Evolutionary conservation across 2,888 invertebrate species (phyloP), one percentile per base, ranked within the genome.

Genomic region (Harpalus rubripes): DNA sequence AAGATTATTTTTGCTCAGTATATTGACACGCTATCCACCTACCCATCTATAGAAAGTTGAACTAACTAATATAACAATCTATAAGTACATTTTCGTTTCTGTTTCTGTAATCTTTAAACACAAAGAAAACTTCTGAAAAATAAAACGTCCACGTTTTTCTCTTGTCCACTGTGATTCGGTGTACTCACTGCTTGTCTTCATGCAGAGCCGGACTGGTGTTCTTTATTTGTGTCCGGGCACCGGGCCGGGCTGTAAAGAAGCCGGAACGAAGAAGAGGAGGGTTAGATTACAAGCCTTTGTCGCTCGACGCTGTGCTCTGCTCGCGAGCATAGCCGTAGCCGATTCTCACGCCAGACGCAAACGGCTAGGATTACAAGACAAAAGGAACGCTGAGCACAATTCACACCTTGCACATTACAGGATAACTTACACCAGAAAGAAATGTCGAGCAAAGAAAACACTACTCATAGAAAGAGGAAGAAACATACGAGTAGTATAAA

Each of bases 211-310:
- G 44, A 52, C 44, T 8, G 44, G 8, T 12, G 10, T 8, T 12
- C 68, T 68, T 68, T 68, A 68, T 68, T 68, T 68, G 68, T 68
- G 12, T 68, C 68, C 68, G 68, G 39, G 39, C 68, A 63, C 15
- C 12, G 63, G 26, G 63, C 22, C 26, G 59, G 12, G 15, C 59
- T 0, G 63, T 16, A 22, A 22, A 63, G 22, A 22, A 26, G 63
- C 63, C 26, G n/a, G 39, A 15, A 68, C 39, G 68, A 32, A 68
- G 68, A 68, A 68, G 68, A 68, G 68, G 68, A 68, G 68, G 68
- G 68, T 68, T 39, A 68, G 68, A 68, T 68, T 68, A 68, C 68
- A 68, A 68, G 68, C 68, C 68, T 68, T 68, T 68, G 68, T 68
- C 68, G 68, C 63, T 22, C 4, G 39, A n/a, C n/a, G 39, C 65